Evolutionary conservation across 2,888 invertebrate genomes (phyloP).

Genomic region (Eupithecia exiguata): DNA sequence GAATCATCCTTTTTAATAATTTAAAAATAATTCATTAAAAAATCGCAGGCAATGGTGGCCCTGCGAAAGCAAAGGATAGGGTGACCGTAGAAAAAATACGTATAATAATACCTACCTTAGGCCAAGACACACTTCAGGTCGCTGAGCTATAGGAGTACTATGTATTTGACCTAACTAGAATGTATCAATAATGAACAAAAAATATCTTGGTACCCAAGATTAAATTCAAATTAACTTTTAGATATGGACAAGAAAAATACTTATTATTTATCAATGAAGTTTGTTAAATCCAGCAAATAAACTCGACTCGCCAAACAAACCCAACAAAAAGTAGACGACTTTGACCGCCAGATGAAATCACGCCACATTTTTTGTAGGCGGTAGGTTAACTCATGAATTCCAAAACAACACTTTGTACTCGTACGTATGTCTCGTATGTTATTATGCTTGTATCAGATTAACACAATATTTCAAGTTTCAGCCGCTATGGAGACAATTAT

Average conservation of each 20-base stretch:
- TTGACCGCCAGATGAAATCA: slow-evolving; percentile 21
- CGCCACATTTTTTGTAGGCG: slow-evolving; percentile 15
- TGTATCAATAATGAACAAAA: neutral
- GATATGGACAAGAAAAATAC: neutral
- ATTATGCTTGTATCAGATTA: no score
- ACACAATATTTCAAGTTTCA: neutral
- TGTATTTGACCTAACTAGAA: neutral
- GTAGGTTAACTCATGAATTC: slow-evolving; percentile 13
- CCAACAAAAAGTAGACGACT: slow-evolving; percentile 12
- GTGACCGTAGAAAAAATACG: no score
- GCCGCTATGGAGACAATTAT: no score
- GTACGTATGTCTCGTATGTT: neutral
- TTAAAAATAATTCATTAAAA: no score
- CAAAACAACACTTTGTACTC: slow-evolving; percentile 5
- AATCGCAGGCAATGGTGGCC: no score
- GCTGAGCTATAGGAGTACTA: no score
- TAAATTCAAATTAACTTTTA: neutral
- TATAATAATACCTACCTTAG: neutral
- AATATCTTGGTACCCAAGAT: neutral
- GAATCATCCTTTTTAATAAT: neutral
- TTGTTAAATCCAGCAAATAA: neutral
- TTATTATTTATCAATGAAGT: neutral
- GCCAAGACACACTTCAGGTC: no score
- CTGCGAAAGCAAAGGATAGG: no score
- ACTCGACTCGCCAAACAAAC: slow-evolving; percentile 1